A percentile compares a stretch with the other conserved stretches of the same genome.
Evolutionary conservation across 2,888 invertebrate genomes (phyloP).

Genomic region (Amblyjoppa proteus): DNA sequence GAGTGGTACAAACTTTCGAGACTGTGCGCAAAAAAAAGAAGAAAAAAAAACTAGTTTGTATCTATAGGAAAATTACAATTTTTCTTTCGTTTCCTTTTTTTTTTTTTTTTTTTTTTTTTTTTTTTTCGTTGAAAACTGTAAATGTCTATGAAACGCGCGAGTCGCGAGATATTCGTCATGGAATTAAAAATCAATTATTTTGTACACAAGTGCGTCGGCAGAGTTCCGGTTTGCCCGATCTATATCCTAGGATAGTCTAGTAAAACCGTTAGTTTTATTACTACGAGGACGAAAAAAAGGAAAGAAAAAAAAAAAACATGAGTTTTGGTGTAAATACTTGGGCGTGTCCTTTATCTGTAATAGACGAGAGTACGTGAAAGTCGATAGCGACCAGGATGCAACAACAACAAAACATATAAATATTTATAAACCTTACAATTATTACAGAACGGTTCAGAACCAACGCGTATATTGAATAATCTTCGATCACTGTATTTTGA

Average conservation of each 20-base stretch:
- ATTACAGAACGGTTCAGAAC: constrained; percentile 55
- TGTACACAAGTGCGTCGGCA: constrained; percentile 25
- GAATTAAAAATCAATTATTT: constrained; percentile 10
- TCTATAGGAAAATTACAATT: constrained; percentile 22
- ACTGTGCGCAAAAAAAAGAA: constrained; percentile 20
- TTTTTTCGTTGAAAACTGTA: background rate
- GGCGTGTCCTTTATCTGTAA: constrained; percentile 36
- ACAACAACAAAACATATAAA: constrained; percentile 38
- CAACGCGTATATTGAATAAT: constrained; percentile 39
- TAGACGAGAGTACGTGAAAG: constrained; percentile 11
- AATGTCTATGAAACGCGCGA: constrained; percentile 3
- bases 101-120: constrained; percentile 5
- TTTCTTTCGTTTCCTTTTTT: constrained; percentile 5
- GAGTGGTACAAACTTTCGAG: constrained; percentile 29
- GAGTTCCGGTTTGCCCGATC: constrained; percentile 17
- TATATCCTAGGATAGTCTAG: constrained; percentile 38
- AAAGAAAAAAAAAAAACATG: background rate
- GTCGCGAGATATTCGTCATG: constrained; percentile 10
- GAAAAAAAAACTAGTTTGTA: constrained; percentile 15
- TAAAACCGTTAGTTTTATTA: constrained; percentile 52
- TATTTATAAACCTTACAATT: constrained; percentile 63
- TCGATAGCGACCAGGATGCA: constrained; percentile 6
- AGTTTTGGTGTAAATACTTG: constrained; percentile 57
- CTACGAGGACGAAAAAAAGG: constrained; percentile 13
- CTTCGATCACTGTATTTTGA: constrained; percentile 65